Conservation (phyloP, 1,140 invertebrate species). For the Drosophila nannoptera region DNA sequence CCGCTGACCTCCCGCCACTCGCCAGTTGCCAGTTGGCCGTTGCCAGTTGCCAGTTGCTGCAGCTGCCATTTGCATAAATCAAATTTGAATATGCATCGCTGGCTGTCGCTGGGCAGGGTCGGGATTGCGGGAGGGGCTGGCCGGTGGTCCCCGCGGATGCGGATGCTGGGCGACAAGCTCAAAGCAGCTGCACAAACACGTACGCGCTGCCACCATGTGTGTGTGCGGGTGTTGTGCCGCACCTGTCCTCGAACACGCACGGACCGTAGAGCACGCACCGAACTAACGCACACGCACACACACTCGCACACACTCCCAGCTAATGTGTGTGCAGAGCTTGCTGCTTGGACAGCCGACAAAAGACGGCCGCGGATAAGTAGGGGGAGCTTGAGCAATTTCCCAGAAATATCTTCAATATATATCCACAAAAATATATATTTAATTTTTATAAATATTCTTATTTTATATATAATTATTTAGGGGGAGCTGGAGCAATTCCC, state of each 20-base stretch:
- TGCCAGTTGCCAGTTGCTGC: constrained; percentile 49
- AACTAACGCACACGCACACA: constrained; percentile 56
- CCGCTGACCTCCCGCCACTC: constrained; percentile 7
- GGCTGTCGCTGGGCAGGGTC: constrained; percentile 41
- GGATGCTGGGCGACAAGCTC: constrained; percentile 23
- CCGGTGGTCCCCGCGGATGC: constrained; percentile 3
- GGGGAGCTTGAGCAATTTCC: too few species aligned
- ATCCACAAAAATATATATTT: too few species aligned
- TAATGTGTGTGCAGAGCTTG: constrained; percentile 11
- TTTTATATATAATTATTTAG: background rate
- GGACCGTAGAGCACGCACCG: constrained; percentile 55
- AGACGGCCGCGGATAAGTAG: constrained; percentile 1
- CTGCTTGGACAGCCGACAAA: constrained; percentile 43
- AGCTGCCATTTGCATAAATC: constrained; percentile 73
- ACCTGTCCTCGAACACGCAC: constrained; percentile 57
- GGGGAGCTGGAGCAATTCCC: too few species aligned
- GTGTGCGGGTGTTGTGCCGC: constrained; percentile 3
- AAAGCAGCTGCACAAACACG: constrained; percentile 43
- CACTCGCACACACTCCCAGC: constrained; percentile 12
- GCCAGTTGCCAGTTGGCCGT: background rate
- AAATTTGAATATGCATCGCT: constrained; percentile 76
- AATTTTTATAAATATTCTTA: background rate
- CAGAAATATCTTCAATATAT: too few species aligned
- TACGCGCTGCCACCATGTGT: constrained; percentile 9
- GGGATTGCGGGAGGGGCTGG: background rate